A percentile compares a stretch with the other conserved stretches of the same genome.
Evolutionary conservation across 92 coral and sea anemone species (phyloP).

Genomic region (Actinernus sp.): DNA sequence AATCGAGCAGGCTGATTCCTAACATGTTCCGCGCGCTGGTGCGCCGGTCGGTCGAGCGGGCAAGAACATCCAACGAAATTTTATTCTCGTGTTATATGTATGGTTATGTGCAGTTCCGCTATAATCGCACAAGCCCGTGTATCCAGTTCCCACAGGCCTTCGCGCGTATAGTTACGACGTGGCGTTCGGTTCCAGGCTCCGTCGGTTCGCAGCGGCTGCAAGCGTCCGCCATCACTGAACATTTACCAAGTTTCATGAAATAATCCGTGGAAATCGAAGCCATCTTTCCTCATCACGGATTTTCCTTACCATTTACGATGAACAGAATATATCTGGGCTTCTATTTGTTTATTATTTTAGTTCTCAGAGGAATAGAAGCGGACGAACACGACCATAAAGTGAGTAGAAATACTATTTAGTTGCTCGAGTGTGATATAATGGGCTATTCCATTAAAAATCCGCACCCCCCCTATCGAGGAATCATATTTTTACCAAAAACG

Average conservation of each 20-base stretch:
- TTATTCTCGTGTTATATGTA: too few species aligned
- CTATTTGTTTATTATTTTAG: slow-evolving; percentile 70
- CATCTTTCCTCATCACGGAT: slow-evolving; percentile 57
- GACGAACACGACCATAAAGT: slow-evolving; percentile 99
- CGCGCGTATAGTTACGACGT: slow-evolving; percentile 71
- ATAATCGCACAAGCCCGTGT: too few species aligned
- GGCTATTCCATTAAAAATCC: too few species aligned
- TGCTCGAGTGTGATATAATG: too few species aligned
- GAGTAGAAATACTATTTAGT: too few species aligned
- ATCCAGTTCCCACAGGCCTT: slow-evolving; percentile 67
- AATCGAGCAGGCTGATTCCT: too few species aligned
- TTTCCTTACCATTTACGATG: slow-evolving; percentile 48
- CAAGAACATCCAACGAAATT: too few species aligned
- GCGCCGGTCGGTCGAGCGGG: too few species aligned
- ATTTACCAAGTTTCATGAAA: slow-evolving; percentile 7
- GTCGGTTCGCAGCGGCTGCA: slow-evolving; percentile 76
- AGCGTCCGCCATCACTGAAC: slow-evolving; percentile 86
- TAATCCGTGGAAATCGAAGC: slow-evolving; percentile 58
- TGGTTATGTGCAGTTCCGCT: too few species aligned
- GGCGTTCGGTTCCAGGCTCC: slow-evolving; percentile 80
- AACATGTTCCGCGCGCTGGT: too few species aligned
- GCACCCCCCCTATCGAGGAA: too few species aligned
- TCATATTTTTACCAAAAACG: too few species aligned
- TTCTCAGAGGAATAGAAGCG: slow-evolving; percentile 63
- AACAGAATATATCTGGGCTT: slow-evolving; percentile 45